Percentiles rank a stretch among this genome's conserved stretches.
Evolutionary conservation across 2,888 invertebrate species (phyloP).

Genomic region (Deroplatys truncata): DNA sequence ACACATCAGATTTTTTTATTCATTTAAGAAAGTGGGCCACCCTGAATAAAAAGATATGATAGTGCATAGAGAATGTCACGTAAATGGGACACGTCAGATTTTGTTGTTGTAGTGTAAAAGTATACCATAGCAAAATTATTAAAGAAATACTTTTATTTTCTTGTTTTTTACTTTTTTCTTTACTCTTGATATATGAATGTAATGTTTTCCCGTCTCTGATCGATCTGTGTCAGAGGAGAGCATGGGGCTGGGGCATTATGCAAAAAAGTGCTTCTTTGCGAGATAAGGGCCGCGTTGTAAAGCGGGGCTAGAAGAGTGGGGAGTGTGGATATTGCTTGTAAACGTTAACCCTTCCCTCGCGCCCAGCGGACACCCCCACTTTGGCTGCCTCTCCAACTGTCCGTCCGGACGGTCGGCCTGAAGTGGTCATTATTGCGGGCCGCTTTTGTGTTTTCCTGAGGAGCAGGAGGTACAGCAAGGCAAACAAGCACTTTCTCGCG

Average conservation of each 20-base stretch:
- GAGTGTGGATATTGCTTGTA: slow-evolving; percentile 1
- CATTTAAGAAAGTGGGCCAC: too few species aligned
- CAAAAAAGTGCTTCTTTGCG: neutral
- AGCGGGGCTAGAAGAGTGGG: too few species aligned
- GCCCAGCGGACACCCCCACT: neutral
- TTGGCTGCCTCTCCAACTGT: neutral
- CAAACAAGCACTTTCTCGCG: neutral
- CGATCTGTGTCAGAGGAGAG: neutral
- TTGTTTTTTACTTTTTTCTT: too few species aligned
- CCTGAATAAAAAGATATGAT: too few species aligned
- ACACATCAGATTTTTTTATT: too few species aligned
- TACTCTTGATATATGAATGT: neutral
- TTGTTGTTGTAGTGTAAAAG: too few species aligned
- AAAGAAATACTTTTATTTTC: too few species aligned
- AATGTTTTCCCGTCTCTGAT: neutral
- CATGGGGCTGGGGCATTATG: neutral
- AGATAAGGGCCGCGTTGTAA: too few species aligned
- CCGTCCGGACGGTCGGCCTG: neutral
- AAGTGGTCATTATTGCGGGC: slow-evolving; percentile 2
- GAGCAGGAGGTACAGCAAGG: too few species aligned
- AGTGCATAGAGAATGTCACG: too few species aligned
- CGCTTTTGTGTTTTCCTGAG: neutral
- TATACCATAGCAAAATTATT: too few species aligned
- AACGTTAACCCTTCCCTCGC: neutral
- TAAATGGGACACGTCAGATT: too few species aligned